Evolutionary conservation across 1,140 invertebrate genomes (phyloP), one percentile per base, ranked within the genome.

Genomic region (Drosophila tsacasi): DNA sequence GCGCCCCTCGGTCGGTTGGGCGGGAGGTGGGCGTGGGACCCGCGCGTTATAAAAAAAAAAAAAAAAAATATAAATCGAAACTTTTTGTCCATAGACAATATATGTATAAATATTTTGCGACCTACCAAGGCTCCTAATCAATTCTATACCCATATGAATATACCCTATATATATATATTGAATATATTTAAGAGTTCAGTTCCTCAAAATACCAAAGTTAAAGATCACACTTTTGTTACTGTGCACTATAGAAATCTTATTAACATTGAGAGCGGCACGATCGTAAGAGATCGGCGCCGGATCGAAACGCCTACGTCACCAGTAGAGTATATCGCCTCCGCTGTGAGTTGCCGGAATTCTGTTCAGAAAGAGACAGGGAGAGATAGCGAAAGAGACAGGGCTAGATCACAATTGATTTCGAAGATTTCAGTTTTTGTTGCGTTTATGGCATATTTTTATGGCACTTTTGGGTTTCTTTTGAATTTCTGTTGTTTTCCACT

Each of bases 361-460:
- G 67, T 21, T 2, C n/a, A 8, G 21, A 49, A 30, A 67, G 59
- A 30, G 64, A 67, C 40, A 19, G 40, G n/a, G 32, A 63, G 40
- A 23, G 32, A 67, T 4, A 21, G 9, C 13, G 63, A 66, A 46
- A 66, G 65, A 67, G 47, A 52, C 64, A 2, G 49, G 37, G 23
- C 37, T 55, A 30, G 39, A n/a, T 66, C 47, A 77, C 65, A 78
- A 78, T 78, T 78, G 75, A 78, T 62, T 78, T 79, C 59, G 75
- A 37, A 62, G 47, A 72, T 57, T 64, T 52, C 30, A 19, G 25
- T 52, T 52, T 57, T 58, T 61, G 52, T 44, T 71, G 64, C 42
- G 74, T 74, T 79, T 79, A 79, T 76, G 59, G 58, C 77, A 83
- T 63, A 79, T 81, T 80, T 83, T 84, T 81, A 83, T 74, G 63